These are phyloP conservation scores for Glaucopsyche alexis DNA, from an alignment of 2,888 invertebrate genomes.

Conservation along the genomic window DNA sequence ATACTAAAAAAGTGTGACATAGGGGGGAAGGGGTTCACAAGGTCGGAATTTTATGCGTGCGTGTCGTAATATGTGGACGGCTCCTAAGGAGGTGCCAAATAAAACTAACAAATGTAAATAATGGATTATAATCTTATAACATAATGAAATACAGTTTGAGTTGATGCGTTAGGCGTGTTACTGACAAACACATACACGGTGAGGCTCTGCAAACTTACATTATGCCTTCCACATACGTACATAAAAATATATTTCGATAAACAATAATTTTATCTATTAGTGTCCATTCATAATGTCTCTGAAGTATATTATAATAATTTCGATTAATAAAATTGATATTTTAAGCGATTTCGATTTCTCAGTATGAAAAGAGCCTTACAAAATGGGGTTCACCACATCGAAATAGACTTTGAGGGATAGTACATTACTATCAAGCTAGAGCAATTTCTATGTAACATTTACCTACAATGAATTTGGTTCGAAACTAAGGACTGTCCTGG, in stretches of 20 bases:
- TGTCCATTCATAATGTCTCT: background rate
- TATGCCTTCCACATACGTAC: background rate
- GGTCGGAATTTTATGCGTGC: too few relatives aligned
- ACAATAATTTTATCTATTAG: background rate
- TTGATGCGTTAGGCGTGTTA: constrained; percentile 28
- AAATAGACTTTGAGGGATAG: background rate
- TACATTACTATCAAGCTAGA: background rate
- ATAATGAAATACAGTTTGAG: constrained; percentile 33
- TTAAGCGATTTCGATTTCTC: too few relatives aligned
- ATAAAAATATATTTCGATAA: background rate
- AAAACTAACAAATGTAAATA: constrained; percentile 34
- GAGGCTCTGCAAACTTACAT: background rate
- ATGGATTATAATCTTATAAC: constrained; percentile 34
- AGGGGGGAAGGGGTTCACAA: too few relatives aligned
- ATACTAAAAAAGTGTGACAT: too few relatives aligned
- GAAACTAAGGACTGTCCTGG: background rate
- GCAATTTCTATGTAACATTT: background rate
- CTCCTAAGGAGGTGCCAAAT: constrained; percentile 18
- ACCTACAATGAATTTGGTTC: constrained; percentile 1
- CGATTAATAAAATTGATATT: too few relatives aligned
- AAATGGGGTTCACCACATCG: too few relatives aligned
- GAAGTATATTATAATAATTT: too few relatives aligned
- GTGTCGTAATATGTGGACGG: too few relatives aligned
- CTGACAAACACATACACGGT: background rate
- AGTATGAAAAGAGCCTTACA: too few relatives aligned